Conservation (phyloP, 2,797 vertebrate species). For the Thunnus albacares region DNA sequence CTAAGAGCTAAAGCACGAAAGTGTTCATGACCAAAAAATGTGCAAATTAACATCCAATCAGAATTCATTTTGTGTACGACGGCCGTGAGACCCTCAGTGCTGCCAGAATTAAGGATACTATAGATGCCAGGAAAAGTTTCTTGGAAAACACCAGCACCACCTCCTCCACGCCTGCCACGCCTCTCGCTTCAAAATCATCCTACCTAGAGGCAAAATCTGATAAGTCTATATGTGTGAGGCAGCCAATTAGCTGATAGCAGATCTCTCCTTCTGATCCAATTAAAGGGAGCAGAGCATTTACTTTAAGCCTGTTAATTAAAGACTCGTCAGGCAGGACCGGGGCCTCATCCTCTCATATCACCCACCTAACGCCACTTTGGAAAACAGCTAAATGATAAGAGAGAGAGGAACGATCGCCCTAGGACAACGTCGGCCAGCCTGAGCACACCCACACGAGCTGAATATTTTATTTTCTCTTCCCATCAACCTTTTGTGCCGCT, state of each 20-base stretch:
- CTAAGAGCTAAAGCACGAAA: background rate
- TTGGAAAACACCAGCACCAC: constrained; percentile 58
- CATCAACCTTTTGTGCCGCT: constrained; percentile 20
- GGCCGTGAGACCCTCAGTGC: background rate
- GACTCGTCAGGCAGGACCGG: constrained; percentile 75
- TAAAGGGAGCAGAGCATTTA: constrained; percentile 83
- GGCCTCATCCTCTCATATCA: constrained; percentile 80
- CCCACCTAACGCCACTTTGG: constrained; percentile 73
- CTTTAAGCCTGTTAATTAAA: constrained; percentile 88
- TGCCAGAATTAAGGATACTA: background rate
- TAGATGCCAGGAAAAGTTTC: constrained; percentile 51
- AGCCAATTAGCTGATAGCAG: constrained; percentile 85
- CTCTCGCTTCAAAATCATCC: constrained; percentile 55
- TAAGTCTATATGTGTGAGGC: constrained; percentile 74
- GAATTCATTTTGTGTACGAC: background rate
- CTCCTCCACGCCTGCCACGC: constrained; percentile 29
- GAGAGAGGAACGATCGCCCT: constrained; percentile 55
- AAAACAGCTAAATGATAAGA: constrained; percentile 72
- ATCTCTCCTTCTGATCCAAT: constrained; percentile 85
- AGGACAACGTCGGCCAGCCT: constrained; percentile 48
- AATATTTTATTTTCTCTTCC: constrained; percentile 1
- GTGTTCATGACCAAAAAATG: background rate
- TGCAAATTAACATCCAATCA: background rate
- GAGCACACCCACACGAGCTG: constrained; percentile 23
- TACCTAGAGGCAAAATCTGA: constrained; percentile 76